Conservation (phyloP, 2,888 invertebrate species). For the Thalpophila matura region DNA sequence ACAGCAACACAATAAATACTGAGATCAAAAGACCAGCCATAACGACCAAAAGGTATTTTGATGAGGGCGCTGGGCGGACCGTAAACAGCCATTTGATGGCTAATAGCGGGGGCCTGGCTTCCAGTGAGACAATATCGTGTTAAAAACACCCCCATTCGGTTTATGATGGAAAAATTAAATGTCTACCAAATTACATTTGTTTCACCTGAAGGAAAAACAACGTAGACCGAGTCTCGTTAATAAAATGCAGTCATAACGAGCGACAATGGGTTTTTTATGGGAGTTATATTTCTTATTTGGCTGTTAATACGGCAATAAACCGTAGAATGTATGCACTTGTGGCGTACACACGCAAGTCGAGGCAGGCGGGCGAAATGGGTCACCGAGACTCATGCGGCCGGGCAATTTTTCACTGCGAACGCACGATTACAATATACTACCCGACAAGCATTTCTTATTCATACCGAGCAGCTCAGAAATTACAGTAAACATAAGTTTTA, state of each 20-base stretch:
- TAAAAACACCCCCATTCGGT: constrained; percentile 64
- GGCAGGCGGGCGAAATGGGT: constrained; percentile 33
- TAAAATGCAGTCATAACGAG: constrained; percentile 29
- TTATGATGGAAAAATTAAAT: constrained; percentile 65
- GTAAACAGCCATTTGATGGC: constrained; percentile 50
- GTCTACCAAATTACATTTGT: constrained; percentile 70
- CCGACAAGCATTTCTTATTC: constrained; percentile 45
- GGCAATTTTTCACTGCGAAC: constrained; percentile 35
- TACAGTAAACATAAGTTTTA: constrained; percentile 4
- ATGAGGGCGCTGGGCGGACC: constrained; percentile 47
- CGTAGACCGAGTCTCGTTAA: constrained; percentile 5
- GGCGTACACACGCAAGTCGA: constrained; percentile 25
- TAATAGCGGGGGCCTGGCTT: constrained; percentile 53
- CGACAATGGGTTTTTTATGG: constrained; percentile 8
- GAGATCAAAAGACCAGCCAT: constrained; percentile 50
- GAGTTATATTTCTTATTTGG: constrained; percentile 22
- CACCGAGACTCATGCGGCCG: constrained; percentile 27
- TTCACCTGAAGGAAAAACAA: constrained; percentile 41
- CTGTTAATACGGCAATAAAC: constrained; percentile 35
- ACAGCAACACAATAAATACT: constrained; percentile 51
- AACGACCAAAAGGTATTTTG: constrained; percentile 51
- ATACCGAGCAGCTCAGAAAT: constrained; percentile 15
- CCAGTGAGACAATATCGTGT: constrained; percentile 63
- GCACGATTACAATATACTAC: constrained; percentile 30
- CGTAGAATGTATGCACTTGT: constrained; percentile 21